Evolutionary conservation across 2,888 invertebrate genomes (phyloP), one percentile per base, ranked within the genome.

Genomic region (Drosophila affinis): DNA sequence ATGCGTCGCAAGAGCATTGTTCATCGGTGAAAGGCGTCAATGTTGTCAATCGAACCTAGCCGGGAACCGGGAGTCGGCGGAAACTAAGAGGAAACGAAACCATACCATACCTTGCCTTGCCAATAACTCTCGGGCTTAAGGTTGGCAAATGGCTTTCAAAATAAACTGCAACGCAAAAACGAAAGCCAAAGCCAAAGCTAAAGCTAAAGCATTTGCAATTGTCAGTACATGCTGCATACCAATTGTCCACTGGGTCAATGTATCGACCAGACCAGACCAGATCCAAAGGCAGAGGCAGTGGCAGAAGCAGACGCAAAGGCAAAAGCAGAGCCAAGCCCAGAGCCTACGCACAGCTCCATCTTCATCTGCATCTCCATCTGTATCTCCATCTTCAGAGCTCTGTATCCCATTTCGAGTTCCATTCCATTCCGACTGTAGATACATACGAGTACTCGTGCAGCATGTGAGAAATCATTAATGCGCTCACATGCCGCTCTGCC

Each of bases 221-320:
- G 34, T 81, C 84, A 79, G 76, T 74, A 60, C 49, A 54, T 18
- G 68, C 65, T 85, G 85, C 87, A 85, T 85, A 83, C 88, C 70
- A 85, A 88, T 81, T 86, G 77, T 81, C 81, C 73, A 86, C 61
- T 88, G 86, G 88, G 87, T 88, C 88, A 84, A 88, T 83, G 84
- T 79, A 86, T 88, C 83, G 80, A 56, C 55, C 62, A 21, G 59
- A 56, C 55, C 62, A 21, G 59, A 52, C 27, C 27, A 27, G 27
- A 27, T 27, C 27, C 27, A 27, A 27, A 9, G 27, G 27, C 27
- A 27, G 0, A 27, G 7, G 27, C 29, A 29, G 2, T 9, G 9
- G 7, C 27, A 27, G 7, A 27, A 1, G 27, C 7, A 7, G 1
- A 27, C 2, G 27, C 56, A 18, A 18, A 18, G 18, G 21, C 21